Conservation (phyloP, 2,797 vertebrate species). For the Sebastes glaucus region DNA sequence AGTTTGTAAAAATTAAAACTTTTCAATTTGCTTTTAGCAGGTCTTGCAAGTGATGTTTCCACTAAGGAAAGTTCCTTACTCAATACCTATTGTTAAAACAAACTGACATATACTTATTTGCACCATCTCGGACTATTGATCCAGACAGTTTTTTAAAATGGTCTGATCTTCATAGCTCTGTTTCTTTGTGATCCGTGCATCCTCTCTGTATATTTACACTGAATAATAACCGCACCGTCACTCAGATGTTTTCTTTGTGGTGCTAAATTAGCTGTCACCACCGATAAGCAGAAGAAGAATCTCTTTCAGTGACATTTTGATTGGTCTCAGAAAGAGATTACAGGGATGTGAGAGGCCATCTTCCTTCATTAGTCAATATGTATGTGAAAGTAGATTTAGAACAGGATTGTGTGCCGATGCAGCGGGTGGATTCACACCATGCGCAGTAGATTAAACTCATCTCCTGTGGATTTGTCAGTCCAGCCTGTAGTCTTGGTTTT, state of each 20-base stretch:
- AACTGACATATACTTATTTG: background rate
- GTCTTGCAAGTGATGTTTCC: too few relatives aligned
- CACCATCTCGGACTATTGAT: background rate
- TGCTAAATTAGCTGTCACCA: conserved; percentile 7
- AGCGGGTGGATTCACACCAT: background rate
- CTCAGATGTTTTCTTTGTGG: background rate
- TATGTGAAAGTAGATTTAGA: background rate
- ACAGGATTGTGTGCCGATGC: background rate
- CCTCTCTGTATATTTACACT: background rate
- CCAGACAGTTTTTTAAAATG: background rate
- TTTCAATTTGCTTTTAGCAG: background rate
- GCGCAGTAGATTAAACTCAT: background rate
- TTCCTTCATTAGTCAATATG: background rate
- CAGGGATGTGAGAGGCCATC: background rate
- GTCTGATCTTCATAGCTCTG: background rate
- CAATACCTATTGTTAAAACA: too few relatives aligned
- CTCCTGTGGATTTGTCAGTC: background rate
- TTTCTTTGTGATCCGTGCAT: background rate
- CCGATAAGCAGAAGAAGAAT: conserved; percentile 4
- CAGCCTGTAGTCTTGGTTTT: background rate
- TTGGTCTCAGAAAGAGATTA: background rate
- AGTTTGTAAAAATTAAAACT: background rate
- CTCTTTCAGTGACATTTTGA: conserved; percentile 15
- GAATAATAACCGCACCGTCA: background rate
- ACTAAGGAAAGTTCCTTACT: too few relatives aligned